Evolutionary conservation across 1,140 invertebrate genomes (phyloP).

Genomic region (Colletes latitarsis): DNA sequence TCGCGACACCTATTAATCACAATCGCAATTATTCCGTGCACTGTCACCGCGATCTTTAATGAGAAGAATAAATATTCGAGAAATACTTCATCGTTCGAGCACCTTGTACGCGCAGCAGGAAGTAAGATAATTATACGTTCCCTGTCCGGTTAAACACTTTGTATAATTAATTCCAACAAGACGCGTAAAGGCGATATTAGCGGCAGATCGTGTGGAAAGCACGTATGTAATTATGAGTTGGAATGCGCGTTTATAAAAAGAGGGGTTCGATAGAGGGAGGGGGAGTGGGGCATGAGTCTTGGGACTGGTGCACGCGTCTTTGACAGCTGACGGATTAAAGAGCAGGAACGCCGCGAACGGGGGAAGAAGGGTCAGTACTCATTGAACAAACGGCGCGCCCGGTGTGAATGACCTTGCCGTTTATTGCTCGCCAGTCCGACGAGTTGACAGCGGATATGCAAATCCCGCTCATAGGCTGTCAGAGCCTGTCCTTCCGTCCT

Average conservation of each 20-base stretch:
- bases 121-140: too few relatives aligned
- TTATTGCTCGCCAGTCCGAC: constrained; percentile 63
- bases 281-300: neutral
- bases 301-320: constrained; percentile 12
- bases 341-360: constrained; percentile 29
- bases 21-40: too few relatives aligned
- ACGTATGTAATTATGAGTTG: neutral
- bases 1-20: too few relatives aligned
- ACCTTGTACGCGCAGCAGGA: too few relatives aligned
- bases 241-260: neutral
- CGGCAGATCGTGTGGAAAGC: neutral
- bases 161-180: neutral
- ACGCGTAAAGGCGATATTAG: neutral
- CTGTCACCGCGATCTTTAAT: too few relatives aligned
- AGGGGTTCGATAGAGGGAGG: neutral
- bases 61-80: too few relatives aligned
- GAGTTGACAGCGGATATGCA: constrained; percentile 77
- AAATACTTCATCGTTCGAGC: too few relatives aligned
- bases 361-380: constrained; percentile 55
- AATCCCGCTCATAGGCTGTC: constrained; percentile 68
- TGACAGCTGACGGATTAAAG: constrained; percentile 42
- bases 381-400: constrained; percentile 66
- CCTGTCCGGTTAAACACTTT: neutral
- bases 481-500: constrained; percentile 27
- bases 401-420: constrained; percentile 73